phyloP scores from a whole-genome alignment of 2,888 invertebrate species.

The Drosophila emarginata region DNA sequence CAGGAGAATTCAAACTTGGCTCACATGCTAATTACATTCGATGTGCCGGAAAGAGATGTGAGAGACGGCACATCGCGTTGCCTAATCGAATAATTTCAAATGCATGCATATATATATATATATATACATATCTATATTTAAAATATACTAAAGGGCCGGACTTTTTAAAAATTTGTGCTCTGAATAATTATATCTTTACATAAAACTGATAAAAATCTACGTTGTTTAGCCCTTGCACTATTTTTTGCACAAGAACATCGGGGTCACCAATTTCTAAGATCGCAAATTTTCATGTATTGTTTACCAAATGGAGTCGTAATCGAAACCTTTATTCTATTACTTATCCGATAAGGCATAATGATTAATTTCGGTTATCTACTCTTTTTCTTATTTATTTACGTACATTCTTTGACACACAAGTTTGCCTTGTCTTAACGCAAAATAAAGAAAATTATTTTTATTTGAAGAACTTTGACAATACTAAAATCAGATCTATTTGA shows the following conservation, averaged over 20 bases:
- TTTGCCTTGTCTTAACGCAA: not conserved
- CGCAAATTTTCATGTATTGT: not conserved
- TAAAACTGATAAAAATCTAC: too few relatives aligned
- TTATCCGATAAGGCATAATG: not conserved
- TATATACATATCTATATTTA: too few relatives aligned
- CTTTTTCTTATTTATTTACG: not conserved
- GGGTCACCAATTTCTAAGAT: not conserved
- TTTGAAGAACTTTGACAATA: too few relatives aligned
- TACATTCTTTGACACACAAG: not conserved
- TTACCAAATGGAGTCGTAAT: not conserved
- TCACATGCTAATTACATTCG: constrained; percentile 8
- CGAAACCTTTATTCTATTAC: not conserved
- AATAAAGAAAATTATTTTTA: not conserved
- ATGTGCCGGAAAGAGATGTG: not conserved
- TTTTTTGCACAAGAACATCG: not conserved
- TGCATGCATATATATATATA: not conserved
- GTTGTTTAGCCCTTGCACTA: too few relatives aligned
- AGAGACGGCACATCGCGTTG: not conserved
- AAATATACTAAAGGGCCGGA: not conserved
- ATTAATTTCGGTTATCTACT: not conserved
- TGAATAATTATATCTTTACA: not conserved
- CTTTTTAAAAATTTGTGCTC: not conserved
- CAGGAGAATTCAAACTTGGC: not conserved
- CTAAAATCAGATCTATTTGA: not conserved
- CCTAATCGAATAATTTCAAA: not conserved